These are phyloP conservation scores for Asarcornis scutulata DNA, from an alignment of 2,113 vertebrate genomes.

Conservation along the genomic window DNA sequence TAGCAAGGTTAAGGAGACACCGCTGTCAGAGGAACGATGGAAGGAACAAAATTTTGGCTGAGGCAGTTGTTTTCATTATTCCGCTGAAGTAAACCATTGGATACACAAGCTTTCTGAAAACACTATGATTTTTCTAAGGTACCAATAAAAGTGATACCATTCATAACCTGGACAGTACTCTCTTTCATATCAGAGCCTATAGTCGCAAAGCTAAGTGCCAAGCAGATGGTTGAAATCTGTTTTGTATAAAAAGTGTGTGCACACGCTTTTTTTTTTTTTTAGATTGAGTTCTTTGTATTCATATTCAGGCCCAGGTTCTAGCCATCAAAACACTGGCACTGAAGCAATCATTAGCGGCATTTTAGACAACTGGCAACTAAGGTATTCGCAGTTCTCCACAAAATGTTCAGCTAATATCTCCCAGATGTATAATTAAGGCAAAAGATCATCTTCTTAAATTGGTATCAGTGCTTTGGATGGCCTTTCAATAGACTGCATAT, in stretches of 20 bases:
- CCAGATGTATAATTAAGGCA: slow-evolving; percentile 81
- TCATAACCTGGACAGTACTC: slow-evolving; percentile 80
- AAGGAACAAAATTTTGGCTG: slow-evolving; percentile 65
- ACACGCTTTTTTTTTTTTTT: slow-evolving; percentile 5
- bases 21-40: background rate
- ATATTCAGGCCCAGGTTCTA: slow-evolving; percentile 78
- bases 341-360: slow-evolving; percentile 76
- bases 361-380: slow-evolving; percentile 80
- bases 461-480: slow-evolving; percentile 69
- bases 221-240: slow-evolving; percentile 84
- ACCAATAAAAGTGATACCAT: slow-evolving; percentile 76
- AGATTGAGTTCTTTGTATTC: slow-evolving; percentile 80
- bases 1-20: slow-evolving; percentile 32
- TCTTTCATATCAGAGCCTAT: slow-evolving; percentile 80
- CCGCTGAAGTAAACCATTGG: slow-evolving; percentile 65
- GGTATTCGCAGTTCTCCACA: slow-evolving; percentile 78
- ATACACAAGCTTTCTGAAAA: slow-evolving; percentile 59
- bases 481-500: slow-evolving; percentile 65
- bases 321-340: slow-evolving; percentile 81
- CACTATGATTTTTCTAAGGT: slow-evolving; percentile 71
- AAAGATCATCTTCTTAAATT: slow-evolving; percentile 79
- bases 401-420: slow-evolving; percentile 80
- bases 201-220: slow-evolving; percentile 75
- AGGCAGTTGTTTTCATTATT: slow-evolving; percentile 67
- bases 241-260: slow-evolving; percentile 78